phyloP scores from a whole-genome alignment of 2,888 invertebrate species.

The Pterostichus niger region DNA sequence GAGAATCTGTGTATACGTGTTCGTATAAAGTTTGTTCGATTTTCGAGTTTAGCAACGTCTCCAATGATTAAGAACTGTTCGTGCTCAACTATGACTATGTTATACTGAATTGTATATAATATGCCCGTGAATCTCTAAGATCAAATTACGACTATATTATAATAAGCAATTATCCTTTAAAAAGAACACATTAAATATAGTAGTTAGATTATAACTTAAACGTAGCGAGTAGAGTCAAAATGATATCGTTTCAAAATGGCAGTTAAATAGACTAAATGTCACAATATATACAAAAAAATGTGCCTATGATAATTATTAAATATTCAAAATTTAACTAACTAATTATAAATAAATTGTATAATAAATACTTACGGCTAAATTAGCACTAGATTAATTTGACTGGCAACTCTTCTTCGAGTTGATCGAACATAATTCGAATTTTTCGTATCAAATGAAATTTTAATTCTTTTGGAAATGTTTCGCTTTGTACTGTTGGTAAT shows the following conservation, averaged over 20 bases:
- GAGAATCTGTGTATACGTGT: slow-evolving; percentile 54
- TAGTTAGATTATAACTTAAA: slow-evolving; percentile 60
- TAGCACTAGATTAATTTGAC: slow-evolving; percentile 66
- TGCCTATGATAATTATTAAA: slow-evolving; percentile 60
- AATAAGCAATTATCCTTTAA: slow-evolving; percentile 63
- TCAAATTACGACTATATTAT: slow-evolving; percentile 59
- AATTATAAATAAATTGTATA: slow-evolving; percentile 64
- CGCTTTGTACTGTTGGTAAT: slow-evolving; percentile 67
- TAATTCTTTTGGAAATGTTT: slow-evolving; percentile 66
- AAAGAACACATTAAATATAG: slow-evolving; percentile 64
- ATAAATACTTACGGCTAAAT: slow-evolving; percentile 66
- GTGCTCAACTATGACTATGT: slow-evolving; percentile 63
- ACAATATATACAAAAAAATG: slow-evolving; percentile 65
- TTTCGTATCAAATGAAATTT: slow-evolving; percentile 39
- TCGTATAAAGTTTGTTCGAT: slow-evolving; percentile 52
- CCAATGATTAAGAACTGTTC: slow-evolving; percentile 59
- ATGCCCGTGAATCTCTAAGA: slow-evolving; percentile 60
- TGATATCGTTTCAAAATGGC: slow-evolving; percentile 59
- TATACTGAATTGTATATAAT: slow-evolving; percentile 43
- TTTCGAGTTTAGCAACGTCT: slow-evolving; percentile 31
- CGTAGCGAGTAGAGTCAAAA: slow-evolving; percentile 60
- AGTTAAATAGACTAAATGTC: slow-evolving; percentile 65
- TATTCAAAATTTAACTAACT: slow-evolving; percentile 66
- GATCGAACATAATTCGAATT: slow-evolving; percentile 54
- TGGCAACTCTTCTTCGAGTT: slow-evolving; percentile 29